Evolutionary conservation across 2,797 vertebrate genomes (phyloP).

Genomic region (Sebastes elongatus): DNA sequence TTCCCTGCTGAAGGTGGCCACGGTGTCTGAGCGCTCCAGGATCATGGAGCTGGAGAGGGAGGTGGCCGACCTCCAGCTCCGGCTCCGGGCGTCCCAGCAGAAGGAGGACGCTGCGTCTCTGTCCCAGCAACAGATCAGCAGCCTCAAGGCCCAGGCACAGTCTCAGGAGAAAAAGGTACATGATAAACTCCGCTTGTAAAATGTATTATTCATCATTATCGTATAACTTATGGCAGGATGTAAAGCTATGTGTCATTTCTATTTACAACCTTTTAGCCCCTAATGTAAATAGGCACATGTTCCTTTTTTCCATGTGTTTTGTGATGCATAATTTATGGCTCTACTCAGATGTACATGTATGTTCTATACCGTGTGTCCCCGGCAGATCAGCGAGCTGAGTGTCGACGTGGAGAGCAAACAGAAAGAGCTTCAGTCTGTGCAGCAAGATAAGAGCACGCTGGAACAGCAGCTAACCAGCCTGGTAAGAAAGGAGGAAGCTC

Average conservation of each 20-base stretch:
- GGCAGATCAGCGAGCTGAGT: slow-evolving; percentile 83
- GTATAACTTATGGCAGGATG: not conserved
- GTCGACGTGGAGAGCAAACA: slow-evolving; percentile 88
- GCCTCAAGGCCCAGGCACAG: slow-evolving; percentile 86
- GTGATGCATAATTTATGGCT: slow-evolving; percentile 45
- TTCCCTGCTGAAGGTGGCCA: slow-evolving; percentile 87
- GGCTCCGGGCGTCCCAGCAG: slow-evolving; percentile 86
- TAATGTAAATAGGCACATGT: slow-evolving; percentile 4
- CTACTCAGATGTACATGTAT: slow-evolving; percentile 67
- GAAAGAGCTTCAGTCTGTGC: slow-evolving; percentile 82
- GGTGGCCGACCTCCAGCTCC: slow-evolving; percentile 88
- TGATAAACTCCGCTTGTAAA: not conserved
- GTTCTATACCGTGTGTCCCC: slow-evolving; percentile 76
- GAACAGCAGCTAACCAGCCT: slow-evolving; percentile 79
- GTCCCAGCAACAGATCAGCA: slow-evolving; percentile 87
- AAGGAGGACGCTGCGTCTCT: slow-evolving; percentile 82
- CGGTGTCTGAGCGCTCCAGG: slow-evolving; percentile 95
- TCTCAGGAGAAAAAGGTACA: slow-evolving; percentile 83
- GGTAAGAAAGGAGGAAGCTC: slow-evolving; percentile 58
- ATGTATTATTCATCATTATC: not conserved
- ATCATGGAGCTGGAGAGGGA: slow-evolving; percentile 99
- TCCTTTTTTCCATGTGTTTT: slow-evolving; percentile 46
- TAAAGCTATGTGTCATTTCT: not conserved
- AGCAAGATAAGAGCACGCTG: slow-evolving; percentile 81
- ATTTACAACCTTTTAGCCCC: slow-evolving; percentile 41